Evolutionary conservation across 2,797 vertebrate genomes (phyloP), one percentile per base, ranked within the genome.

Genomic region (Okamejei kenojei): DNA sequence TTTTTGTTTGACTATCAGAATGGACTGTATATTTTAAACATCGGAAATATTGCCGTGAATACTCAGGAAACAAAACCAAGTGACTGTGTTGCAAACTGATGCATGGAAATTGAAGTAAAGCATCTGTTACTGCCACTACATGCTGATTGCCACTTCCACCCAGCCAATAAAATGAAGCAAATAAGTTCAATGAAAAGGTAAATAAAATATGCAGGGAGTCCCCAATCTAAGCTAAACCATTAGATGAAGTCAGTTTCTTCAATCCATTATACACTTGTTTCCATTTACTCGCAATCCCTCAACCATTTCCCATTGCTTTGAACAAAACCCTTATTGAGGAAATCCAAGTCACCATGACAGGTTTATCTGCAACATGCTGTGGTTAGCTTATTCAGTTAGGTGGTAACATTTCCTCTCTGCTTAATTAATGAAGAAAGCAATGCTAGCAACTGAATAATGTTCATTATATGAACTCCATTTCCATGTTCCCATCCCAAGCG

Each of bases 71-170:
- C 65, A 32, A 65, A 7, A 19, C 21, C 13, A 35, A n/a, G 84
- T 88, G 61, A 88, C 21, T 17, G 15, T 68, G 15, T 88, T 88
- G 61, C 84, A 88, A 88, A 88, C 65, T 88, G 61, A 88, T 88
- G 19, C 61, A 68, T 88, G 61, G 84, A 68, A 32, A 32, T 88
- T 88, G n/a, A 88, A 88, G 61, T 32, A 32, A 63, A 68, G 68
- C 54, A 63, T 35, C 84, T 26, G 15, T 88, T 68, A 65, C 65
- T 88, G 61, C 61, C 32, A 88, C 84, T 68, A 32, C 7, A 68
- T 35, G 32, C 61, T 65, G 61, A 63, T 35, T 21, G 29, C 84
- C 84, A 88, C 61, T 63, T 15, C n/a, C 63, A 0, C 15, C 63
- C 17, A 7, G 29, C n/a, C 58, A 68, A 9, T 21, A 6, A n/a